These are phyloP conservation scores for Ophthalmotilapia sp. DNA, from an alignment of 2,113 vertebrate genomes.

Conservation along the genomic window DNA sequence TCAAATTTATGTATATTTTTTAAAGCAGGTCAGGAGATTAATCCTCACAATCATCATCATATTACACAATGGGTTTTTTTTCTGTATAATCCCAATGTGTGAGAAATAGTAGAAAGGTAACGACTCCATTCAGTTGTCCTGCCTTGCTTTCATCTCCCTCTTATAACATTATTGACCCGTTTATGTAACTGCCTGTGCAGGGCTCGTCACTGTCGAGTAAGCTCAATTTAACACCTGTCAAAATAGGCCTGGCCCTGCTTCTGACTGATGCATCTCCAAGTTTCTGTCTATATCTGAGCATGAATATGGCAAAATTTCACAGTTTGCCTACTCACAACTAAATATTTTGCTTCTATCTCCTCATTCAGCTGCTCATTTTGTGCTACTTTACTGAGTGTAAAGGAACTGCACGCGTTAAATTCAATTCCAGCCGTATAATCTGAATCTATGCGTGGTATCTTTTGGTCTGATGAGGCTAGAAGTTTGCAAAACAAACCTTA, in stretches of 20 bases:
- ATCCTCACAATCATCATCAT: background rate
- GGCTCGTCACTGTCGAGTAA: background rate
- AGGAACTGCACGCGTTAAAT: background rate
- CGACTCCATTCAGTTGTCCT: background rate
- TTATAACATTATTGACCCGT: background rate
- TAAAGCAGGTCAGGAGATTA: background rate
- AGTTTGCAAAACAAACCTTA: background rate
- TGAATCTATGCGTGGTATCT: background rate
- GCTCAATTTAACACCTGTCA: background rate
- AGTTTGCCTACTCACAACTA: background rate
- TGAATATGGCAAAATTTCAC: background rate
- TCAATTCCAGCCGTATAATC: background rate
- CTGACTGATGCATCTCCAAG: background rate
- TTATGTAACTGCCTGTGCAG: background rate
- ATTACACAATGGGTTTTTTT: background rate
- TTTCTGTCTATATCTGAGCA: background rate
- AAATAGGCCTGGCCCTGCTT: background rate
- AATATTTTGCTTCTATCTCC: background rate
- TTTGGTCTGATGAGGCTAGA: background rate
- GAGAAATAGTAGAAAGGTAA: background rate
- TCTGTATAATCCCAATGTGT: background rate
- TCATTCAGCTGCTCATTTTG: background rate
- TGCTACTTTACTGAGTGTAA: background rate
- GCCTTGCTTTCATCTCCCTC: background rate
- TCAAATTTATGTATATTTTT: background rate